Conservation (phyloP, 2,888 invertebrate genomes). For the Gandaritis pyraliata region DNA sequence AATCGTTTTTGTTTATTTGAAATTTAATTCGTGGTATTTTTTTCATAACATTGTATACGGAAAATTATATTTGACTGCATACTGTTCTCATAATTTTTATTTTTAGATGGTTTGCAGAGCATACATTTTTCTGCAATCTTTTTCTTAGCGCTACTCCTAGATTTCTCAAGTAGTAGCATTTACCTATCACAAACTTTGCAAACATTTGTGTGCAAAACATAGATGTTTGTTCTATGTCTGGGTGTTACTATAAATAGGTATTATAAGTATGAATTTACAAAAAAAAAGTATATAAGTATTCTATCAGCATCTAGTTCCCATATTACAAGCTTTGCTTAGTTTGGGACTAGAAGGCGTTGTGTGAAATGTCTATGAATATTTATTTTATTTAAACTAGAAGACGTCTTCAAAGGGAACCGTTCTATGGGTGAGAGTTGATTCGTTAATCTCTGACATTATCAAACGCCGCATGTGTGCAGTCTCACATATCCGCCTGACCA, state of each 20-base stretch:
- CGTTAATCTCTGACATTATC: conserved; percentile 59
- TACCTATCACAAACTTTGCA: too few relatives aligned
- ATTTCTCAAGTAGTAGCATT: background rate
- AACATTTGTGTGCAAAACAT: too few relatives aligned
- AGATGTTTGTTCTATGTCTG: too few relatives aligned
- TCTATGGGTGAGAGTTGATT: conserved; percentile 45
- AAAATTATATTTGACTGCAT: background rate
- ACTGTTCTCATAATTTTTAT: background rate
- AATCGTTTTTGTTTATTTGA: conserved; percentile 36
- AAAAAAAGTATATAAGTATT: too few relatives aligned
- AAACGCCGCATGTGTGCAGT: conserved; percentile 57
- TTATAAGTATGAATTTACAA: too few relatives aligned
- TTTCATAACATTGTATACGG: too few relatives aligned
- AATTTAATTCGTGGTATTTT: conserved; percentile 26
- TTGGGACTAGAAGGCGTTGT: too few relatives aligned
- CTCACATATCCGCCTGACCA: conserved; percentile 65
- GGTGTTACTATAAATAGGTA: too few relatives aligned
- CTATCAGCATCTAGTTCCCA: too few relatives aligned
- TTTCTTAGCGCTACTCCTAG: background rate
- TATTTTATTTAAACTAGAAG: conserved; percentile 3
- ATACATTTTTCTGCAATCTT: background rate
- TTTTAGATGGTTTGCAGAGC: background rate
- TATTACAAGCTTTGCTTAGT: too few relatives aligned
- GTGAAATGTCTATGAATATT: too few relatives aligned
- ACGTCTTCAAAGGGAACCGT: conserved; percentile 22